Evolutionary conservation across 2,888 invertebrate species (phyloP), one percentile per base, ranked within the genome.

Genomic region (Oscheius sp.): DNA sequence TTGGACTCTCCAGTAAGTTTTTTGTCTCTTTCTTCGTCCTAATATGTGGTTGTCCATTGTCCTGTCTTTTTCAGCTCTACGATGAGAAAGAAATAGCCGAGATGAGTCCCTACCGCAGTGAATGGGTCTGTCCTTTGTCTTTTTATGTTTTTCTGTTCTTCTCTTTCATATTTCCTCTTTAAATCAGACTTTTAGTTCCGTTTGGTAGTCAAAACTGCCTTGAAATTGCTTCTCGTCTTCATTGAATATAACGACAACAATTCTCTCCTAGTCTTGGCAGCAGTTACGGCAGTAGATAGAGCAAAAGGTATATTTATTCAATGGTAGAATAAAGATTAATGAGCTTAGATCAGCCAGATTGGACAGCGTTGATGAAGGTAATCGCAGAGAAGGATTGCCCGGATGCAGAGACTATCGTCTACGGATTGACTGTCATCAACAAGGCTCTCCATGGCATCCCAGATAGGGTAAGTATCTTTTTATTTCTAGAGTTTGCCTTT

Each of bases 181-280:
- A 25, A 48, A n/a, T 42, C 5, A 25, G 15, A 25, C 42, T 83
- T 87, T 70, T 84, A 90, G 90, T 96, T 93, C 89, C 92, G 96
- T 29, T 91, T 97, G 84, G 96, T 98, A 42, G 95, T 97, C 70
- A 98, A 98, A 90, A 98, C 96, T 8, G 94, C 97, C 1, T 90
- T 98, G 71, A 98, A 98, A 89, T 90, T 98, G 53, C 90, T 98
- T 65, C 91, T 98, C 79, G 96, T 98, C 48, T 98, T 98, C 89
- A 95, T 97, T 57, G 98, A 98, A 89, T 98, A 98, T 88, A 93
- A 94, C 15, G 97, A 97, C 86, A 91, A 93, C 76, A 98, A 98
- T 89, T 93, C 95, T 78, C 90, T 93, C 84, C 91, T 96, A 23
- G 90, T 98, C 46, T 92, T 96, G 74, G 92, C 93, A 84, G 96